Conservation (phyloP, 2,113 vertebrate species). For the Rhadina sibilatrix region DNA sequence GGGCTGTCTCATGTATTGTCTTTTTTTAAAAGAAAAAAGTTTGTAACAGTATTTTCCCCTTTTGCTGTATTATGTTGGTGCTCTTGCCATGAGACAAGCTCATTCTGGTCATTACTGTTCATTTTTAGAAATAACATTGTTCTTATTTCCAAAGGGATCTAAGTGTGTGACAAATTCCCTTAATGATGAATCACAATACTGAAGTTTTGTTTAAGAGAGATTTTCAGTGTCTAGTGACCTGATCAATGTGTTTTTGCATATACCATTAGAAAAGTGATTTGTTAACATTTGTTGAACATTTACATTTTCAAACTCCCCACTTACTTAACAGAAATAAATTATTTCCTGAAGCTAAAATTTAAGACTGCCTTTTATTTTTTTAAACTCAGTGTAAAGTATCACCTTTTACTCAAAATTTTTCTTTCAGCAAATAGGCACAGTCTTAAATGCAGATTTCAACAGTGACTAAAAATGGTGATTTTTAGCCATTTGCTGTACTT, state of each 20-base stretch:
- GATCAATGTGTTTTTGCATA: neutral
- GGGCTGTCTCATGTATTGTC: neutral
- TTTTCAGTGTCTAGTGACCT: neutral
- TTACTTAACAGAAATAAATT: neutral
- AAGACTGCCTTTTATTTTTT: no score
- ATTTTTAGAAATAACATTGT: conserved; percentile 33
- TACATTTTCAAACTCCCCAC: neutral
- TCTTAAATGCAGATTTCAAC: neutral
- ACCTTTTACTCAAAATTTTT: neutral
- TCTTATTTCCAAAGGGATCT: neutral
- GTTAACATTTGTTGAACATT: neutral
- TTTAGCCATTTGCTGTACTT: neutral
- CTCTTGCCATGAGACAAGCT: neutral
- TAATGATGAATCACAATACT: neutral
- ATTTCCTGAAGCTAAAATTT: neutral
- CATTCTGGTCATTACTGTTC: neutral
- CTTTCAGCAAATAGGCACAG: neutral
- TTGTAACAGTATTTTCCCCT: neutral
- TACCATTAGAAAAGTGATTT: neutral
- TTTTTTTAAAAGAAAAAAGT: neutral
- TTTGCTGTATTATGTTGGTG: neutral
- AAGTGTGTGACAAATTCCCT: neutral
- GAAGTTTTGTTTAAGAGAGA: neutral
- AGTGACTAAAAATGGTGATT: neutral
- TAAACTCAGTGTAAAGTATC: neutral